A percentile compares a stretch with the other conserved stretches of the same genome.
Evolutionary conservation across 2,888 invertebrate genomes (phyloP).

Genomic region (Bellardia pandia): DNA sequence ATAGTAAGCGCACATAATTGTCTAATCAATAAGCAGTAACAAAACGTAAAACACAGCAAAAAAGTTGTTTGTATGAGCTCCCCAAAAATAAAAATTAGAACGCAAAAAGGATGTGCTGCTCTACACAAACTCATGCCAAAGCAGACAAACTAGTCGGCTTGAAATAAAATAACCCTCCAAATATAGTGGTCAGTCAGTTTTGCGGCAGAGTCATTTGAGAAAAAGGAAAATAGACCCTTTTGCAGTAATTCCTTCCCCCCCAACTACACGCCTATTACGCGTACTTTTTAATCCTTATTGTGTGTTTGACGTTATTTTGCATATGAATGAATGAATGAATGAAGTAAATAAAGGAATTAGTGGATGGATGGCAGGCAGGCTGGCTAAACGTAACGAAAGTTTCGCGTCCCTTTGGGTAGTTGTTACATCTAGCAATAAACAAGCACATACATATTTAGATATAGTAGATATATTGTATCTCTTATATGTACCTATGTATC

Average conservation of each 20-base stretch:
- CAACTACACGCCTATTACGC: conserved; percentile 38
- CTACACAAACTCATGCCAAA: conserved; percentile 35
- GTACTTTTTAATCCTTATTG: conserved; percentile 68
- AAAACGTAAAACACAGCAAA: not conserved
- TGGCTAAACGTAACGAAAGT: conserved; percentile 40
- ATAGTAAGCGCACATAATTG: conserved; percentile 24
- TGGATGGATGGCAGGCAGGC: not conserved
- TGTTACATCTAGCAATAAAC: conserved; percentile 40
- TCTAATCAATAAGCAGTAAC: conserved; percentile 64
- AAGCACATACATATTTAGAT: conserved; percentile 45
- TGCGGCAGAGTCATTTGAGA: conserved; percentile 37
- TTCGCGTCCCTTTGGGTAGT: conserved; percentile 69
- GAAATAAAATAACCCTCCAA: conserved; percentile 57
- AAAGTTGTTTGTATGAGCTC: conserved; percentile 19
- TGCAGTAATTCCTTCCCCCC: conserved; percentile 1
- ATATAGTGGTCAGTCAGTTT: conserved; percentile 58
- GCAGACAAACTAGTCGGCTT: conserved; percentile 35
- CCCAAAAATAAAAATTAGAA: conserved; percentile 49
- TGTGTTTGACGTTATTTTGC: conserved; percentile 68
- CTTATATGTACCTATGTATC: conserved; percentile 4
- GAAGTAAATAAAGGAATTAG: conserved; percentile 18
- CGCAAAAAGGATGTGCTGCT: conserved; percentile 17
- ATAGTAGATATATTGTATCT: conserved; percentile 11
- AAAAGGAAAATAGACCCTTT: conserved; percentile 58
- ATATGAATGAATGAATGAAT: conserved; percentile 49